Evolutionary conservation across 2,888 invertebrate genomes (phyloP), one percentile per base, ranked within the genome.

Genomic region (Achlya flavicornis): DNA sequence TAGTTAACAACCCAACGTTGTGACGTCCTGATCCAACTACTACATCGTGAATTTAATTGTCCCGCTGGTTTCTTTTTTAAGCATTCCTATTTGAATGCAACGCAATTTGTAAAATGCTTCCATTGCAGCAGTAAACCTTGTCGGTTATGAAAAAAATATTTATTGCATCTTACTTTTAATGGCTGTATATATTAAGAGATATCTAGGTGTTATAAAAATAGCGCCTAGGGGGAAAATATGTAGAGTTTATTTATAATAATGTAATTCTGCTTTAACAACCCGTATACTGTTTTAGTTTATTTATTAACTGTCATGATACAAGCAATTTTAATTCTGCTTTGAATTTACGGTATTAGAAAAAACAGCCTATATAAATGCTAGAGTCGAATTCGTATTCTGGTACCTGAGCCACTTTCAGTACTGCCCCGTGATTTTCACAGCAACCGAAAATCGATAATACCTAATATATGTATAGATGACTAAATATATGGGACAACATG

Each of bases 131-230:
- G 53, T 53, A 53, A 53, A 53, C 7, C 53, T n/a, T 19, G 53
- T 53, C 53, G 53, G 10, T n/a, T 16, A 19, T 48, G 16, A 53
- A 53, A 19, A 53, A 53, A 53, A 19, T 53, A 19, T 53, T 53
- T 53, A 53, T 53, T n/a, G 53, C 53, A 53, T 53, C 16, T 53
- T 53, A 53, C 11, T 48, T 48, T 48, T 48, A 48, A 48, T 48
- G 48, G 16, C 7, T 48, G 16, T 48, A 16, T 48, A 7, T 48
- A 16, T 16, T 16, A 3, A 38, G 46, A 46, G 14, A 46, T 46
- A n/a, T 14, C 4, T 48, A 48, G 16, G 48, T 48, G 16, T 16
- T 48, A 48, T 48, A 53, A 53, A 53, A 53, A 53, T 53, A 53
- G 53, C 16, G 2, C 7, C 16, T 10, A 53, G 3, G n/a, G 19